phyloP scores from a whole-genome alignment of 2,888 invertebrate genomes.

The Tridacna crocea region DNA sequence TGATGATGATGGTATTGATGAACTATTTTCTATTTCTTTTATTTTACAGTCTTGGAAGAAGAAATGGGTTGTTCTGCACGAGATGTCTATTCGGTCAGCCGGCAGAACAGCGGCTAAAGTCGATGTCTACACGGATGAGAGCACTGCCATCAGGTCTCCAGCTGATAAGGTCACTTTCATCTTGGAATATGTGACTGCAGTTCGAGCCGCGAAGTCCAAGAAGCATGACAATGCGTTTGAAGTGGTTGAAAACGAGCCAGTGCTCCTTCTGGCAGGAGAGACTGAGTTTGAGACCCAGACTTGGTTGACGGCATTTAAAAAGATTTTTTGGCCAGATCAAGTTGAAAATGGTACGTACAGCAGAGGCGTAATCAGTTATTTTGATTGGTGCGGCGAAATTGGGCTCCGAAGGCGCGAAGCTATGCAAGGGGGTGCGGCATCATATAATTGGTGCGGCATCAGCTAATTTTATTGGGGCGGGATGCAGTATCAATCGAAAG shows the following conservation, averaged over 20 bases:
- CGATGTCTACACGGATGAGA: constrained; percentile 70
- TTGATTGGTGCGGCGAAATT: no score
- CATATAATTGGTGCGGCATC: no score
- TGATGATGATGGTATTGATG: no score
- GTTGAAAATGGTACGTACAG: constrained; percentile 41
- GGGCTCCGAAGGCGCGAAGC: no score
- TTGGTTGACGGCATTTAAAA: constrained; percentile 71
- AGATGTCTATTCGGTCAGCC: constrained; percentile 72
- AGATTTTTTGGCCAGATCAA: constrained; percentile 72
- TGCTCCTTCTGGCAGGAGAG: constrained; percentile 69
- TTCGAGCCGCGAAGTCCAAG: constrained; percentile 70
- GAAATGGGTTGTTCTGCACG: constrained; percentile 74
- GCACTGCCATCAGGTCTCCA: constrained; percentile 54
- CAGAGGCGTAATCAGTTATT: no score
- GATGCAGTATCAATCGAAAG: no score
- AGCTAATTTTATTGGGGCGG: no score
- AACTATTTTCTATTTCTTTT: not conserved
- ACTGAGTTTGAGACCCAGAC: constrained; percentile 68
- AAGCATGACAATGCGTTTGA: constrained; percentile 76
- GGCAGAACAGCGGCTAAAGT: constrained; percentile 71
- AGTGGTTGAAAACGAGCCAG: constrained; percentile 70
- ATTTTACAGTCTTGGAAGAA: constrained; percentile 75
- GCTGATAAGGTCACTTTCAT: constrained; percentile 72
- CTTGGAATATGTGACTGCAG: constrained; percentile 71
- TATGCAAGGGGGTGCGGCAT: no score